Evolutionary conservation across 1,140 invertebrate species (phyloP), one percentile per base, ranked within the genome.

Genomic region (Nymphalis io): DNA sequence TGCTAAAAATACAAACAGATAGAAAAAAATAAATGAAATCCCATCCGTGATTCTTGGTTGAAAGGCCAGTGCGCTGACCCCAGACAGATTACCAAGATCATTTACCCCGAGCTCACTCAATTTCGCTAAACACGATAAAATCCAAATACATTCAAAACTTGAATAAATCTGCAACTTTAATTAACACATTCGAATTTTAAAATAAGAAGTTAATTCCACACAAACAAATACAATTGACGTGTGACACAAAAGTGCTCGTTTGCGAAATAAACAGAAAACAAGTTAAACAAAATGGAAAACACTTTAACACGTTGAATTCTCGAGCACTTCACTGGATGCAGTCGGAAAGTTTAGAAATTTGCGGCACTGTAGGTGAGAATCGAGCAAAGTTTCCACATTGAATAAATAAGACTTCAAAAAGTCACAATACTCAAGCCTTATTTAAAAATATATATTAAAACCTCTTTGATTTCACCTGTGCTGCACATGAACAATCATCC

Each of bases 271-370:
- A 51, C 60, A 46, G 44, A 55, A 55, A 55, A 51, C 60, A 53
- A 63, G 60, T 53, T 63, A 46, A 63, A 63, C 60, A 38, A 55
- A 51, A 55, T 55, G 51, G 46, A 63, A 62, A 62, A 62, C 60
- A 63, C 46, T 51, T 48, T 51, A 63, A 6, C 44, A 63, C 46
- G 27, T 51, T 33, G 16, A 51, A 21, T 55, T 55, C 51, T 6
- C 21, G 48, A 51, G 27, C 60, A 62, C 60, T 62, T 62, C 12
- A 62, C 51, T 55, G 51, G 51, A 16, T 55, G 60, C 60, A 48
- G 27, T 62, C 48, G 15, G 27, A 51, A 62, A 62, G 60, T 62
- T 62, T 38, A 46, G 60, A 51, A 51, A 51, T 27, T 39, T 23
- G 60, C 60, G 16, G n/a, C 27, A 60, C n/a, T 60, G 60, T 51